Base-by-base conservation (phyloP, 1,140 invertebrate species). In the Bombus terrestris region DNA sequence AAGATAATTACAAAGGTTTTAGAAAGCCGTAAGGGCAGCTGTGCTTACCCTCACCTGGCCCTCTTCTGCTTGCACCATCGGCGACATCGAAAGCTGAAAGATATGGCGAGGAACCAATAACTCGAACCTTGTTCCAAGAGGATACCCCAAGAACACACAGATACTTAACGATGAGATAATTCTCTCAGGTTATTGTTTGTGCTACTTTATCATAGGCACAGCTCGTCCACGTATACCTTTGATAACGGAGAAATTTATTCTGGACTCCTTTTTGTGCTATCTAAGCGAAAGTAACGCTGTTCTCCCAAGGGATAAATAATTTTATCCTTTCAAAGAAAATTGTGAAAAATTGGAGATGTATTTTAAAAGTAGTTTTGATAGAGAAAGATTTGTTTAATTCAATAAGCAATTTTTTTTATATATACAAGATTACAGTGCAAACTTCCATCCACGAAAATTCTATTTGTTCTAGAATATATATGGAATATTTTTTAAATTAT, bases 1-100 rank as follows among this genome's bases (percentile, higher is more conserved):
- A 35, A 75, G 73, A 86, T 88, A 89, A 91, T 88, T 79, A 86
- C 72, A 80, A 86, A 83, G 80, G 83, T 82, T 78, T 53, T 35
- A 81, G 59, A 72, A 64, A 71, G 86, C 62, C 4, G 78, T 37
- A 59, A 82, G 80, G 81, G 85, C 88, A 91, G 89, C 88, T 90
- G 90, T 68, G 75, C 84, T 92, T 89, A 86, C 83, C 83, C 87
- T 91, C 90, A 92, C 88, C 91, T 91, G 90, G 75, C 77, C 76
- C 53, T 53, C 41, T 74, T 39, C 66, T 43, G 84, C 64, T 82
- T 64, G 43, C 47, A 71, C 82, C 80, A 81, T 59, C 57, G 32
- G 71, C 57, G 69, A 83, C 78, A 81, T 82, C 68, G 47, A 22
- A 59, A 37, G 57, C 57, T 39, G 59, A 32, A 86, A 88, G 83